Percentiles rank a stretch among this genome's conserved stretches.
Conservation (phyloP, 1,140 invertebrate genomes). For the Archegozetes longisetosus region DNA sequence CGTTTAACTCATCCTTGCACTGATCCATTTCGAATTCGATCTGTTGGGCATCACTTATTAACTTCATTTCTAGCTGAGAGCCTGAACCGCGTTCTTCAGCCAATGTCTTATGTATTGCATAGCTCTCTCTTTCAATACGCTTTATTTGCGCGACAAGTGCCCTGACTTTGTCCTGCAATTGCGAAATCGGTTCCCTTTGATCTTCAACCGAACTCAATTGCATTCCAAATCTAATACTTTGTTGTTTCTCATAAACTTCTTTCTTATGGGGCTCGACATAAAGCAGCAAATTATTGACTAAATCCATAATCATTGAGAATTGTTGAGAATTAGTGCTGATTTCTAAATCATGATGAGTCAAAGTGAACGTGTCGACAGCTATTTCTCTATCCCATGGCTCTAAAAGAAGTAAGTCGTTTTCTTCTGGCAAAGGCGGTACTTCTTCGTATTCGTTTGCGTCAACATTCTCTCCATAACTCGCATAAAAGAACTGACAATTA, state of each 20-base stretch:
- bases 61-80: background rate
- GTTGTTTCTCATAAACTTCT: slow-evolving; percentile 68
- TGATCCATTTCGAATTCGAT: slow-evolving; percentile 45
- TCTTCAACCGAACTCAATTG: slow-evolving; percentile 76
- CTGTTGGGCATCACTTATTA: background rate
- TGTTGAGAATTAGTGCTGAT: slow-evolving; percentile 88
- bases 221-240: slow-evolving; percentile 79
- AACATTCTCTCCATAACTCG: slow-evolving; percentile 69
- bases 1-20: slow-evolving; percentile 71
- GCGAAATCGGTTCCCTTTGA: slow-evolving; percentile 75
- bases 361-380: slow-evolving; percentile 86
- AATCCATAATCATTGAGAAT: slow-evolving; percentile 90
- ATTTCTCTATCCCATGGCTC: slow-evolving; percentile 43
- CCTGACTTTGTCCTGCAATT: slow-evolving; percentile 65
- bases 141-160: slow-evolving; percentile 57
- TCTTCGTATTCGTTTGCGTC: slow-evolving; percentile 46
- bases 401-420: slow-evolving; percentile 14
- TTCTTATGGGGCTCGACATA: slow-evolving; percentile 92
- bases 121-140: slow-evolving; percentile 73
- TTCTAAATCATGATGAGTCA: slow-evolving; percentile 95
- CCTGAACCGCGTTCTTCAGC: background rate
- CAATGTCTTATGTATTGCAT: slow-evolving; percentile 62
- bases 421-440: slow-evolving; percentile 36
- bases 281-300: slow-evolving; percentile 88
- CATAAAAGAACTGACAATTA: slow-evolving; percentile 95